These are phyloP conservation scores for Stegodyphus dumicola DNA, from an alignment of 1,140 invertebrate genomes.

Conservation along the genomic window DNA sequence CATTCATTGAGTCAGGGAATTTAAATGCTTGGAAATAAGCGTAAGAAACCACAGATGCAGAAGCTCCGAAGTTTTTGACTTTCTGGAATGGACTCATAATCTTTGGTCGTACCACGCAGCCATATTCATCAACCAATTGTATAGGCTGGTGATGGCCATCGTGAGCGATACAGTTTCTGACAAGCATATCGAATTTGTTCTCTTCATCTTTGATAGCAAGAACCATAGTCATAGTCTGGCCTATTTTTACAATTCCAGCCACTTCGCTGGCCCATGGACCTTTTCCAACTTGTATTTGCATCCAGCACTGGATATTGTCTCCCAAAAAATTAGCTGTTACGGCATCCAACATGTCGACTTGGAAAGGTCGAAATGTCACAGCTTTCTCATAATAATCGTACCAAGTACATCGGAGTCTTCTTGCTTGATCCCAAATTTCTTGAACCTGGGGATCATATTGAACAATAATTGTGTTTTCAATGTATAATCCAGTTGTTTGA, in stretches of 20 bases:
- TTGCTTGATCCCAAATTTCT: slow-evolving; percentile 81
- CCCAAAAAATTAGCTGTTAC: slow-evolving; percentile 94
- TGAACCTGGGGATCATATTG: slow-evolving; percentile 95
- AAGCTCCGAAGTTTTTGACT: slow-evolving; percentile 94
- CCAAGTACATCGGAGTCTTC: slow-evolving; percentile 91
- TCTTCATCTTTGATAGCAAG: slow-evolving; percentile 95
- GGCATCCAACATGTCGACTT: slow-evolving; percentile 91
- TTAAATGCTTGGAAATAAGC: slow-evolving; percentile 96
- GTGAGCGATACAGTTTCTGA: slow-evolving; percentile 93
- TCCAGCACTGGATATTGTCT: slow-evolving; percentile 95
- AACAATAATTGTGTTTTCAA: slow-evolving; percentile 94
- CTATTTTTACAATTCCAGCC: slow-evolving; percentile 92
- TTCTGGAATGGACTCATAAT: slow-evolving; percentile 94
- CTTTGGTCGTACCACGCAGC: slow-evolving; percentile 91
- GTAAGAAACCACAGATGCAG: slow-evolving; percentile 89
- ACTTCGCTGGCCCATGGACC: slow-evolving; percentile 96
- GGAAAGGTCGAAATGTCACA: slow-evolving; percentile 90
- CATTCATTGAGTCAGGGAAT: slow-evolving; percentile 96
- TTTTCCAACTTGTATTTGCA: slow-evolving; percentile 96
- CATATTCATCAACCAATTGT: slow-evolving; percentile 91
- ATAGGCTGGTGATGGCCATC: slow-evolving; percentile 95
- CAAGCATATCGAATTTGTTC: slow-evolving; percentile 95
- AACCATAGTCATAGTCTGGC: slow-evolving; percentile 97
- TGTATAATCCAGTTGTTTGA: slow-evolving; percentile 75
- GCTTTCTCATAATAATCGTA: slow-evolving; percentile 96